Evolutionary conservation across 2,888 invertebrate species (phyloP).

Genomic region (Chymomyza procnemis): DNA sequence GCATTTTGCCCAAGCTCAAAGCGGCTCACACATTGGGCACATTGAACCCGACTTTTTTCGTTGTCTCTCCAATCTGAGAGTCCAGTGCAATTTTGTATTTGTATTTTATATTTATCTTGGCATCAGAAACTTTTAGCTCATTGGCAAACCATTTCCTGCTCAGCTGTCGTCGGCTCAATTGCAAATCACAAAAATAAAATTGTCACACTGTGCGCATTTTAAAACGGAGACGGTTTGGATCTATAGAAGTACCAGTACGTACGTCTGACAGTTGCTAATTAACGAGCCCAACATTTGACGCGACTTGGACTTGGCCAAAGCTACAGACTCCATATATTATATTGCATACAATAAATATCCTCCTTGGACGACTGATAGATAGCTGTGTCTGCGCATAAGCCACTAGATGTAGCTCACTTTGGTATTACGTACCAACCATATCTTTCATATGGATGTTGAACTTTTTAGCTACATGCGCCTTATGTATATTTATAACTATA

Average conservation of each 20-base stretch:
- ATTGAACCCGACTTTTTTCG: constrained; percentile 47
- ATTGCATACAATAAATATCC: neutral
- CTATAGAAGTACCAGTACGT: neutral
- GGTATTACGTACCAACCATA: neutral
- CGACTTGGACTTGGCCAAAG: neutral
- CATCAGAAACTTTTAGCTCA: neutral
- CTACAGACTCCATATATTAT: neutral
- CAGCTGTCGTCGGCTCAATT: constrained; percentile 12
- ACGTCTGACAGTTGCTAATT: neutral
- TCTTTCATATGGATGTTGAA: constrained; percentile 22
- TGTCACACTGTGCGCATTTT: neutral
- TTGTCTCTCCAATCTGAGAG: too few relatives aligned
- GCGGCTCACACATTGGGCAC: constrained; percentile 31
- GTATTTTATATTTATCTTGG: neutral
- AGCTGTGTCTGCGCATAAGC: neutral
- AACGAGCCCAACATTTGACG: neutral
- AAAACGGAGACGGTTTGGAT: neutral
- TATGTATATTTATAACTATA: constrained; percentile 35
- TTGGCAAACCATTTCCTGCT: constrained; percentile 3
- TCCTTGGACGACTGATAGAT: neutral
- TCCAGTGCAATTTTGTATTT: neutral
- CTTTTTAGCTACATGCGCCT: constrained; percentile 3
- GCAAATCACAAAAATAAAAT: neutral
- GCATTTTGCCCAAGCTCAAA: constrained; percentile 55
- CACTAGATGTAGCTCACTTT: neutral